Conservation (phyloP, 2,888 invertebrate genomes). For the Druceiella hillmani region DNA sequence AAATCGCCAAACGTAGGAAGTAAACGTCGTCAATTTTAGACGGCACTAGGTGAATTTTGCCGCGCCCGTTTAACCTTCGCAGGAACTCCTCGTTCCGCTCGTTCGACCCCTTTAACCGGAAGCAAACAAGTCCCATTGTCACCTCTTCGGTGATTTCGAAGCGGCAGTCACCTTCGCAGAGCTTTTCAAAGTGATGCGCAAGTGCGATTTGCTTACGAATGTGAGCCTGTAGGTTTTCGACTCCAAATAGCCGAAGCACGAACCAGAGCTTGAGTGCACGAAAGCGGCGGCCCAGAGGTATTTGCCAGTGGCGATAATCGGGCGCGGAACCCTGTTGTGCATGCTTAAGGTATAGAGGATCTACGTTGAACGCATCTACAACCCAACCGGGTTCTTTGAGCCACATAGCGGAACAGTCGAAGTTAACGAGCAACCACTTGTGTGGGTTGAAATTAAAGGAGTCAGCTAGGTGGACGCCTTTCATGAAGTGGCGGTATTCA, state of each 20-base stretch:
- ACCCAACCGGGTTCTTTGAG: slow-evolving; percentile 83
- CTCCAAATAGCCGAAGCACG: slow-evolving; percentile 83
- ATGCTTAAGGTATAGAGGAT: slow-evolving; percentile 94
- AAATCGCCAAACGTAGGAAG: slow-evolving; percentile 86
- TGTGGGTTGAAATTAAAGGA: slow-evolving; percentile 99
- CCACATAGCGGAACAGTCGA: slow-evolving; percentile 99
- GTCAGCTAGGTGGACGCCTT: slow-evolving; percentile 83
- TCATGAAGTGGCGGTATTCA: slow-evolving; percentile 88
- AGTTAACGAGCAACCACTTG: slow-evolving; percentile 99
- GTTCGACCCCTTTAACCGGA: slow-evolving; percentile 83
- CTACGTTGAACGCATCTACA: slow-evolving; percentile 94
- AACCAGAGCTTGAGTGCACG: slow-evolving; percentile 94
- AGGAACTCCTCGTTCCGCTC: slow-evolving; percentile 76
- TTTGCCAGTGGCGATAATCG: slow-evolving; percentile 97
- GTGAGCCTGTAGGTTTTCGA: slow-evolving; percentile 79
- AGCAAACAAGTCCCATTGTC: slow-evolving; percentile 94
- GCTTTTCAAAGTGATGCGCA: slow-evolving; percentile 81
- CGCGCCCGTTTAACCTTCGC: slow-evolving; percentile 81
- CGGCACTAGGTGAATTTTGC: slow-evolving; percentile 89
- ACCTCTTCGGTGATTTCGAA: slow-evolving; percentile 90
- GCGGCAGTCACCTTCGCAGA: slow-evolving; percentile 68
- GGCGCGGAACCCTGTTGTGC: slow-evolving; percentile 85
- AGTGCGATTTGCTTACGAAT: slow-evolving; percentile 81
- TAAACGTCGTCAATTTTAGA: slow-evolving; percentile 79
- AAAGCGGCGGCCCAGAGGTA: slow-evolving; percentile 89